Base-by-base conservation (phyloP, 1,140 invertebrate species). In the Drosophila erecta region DNA sequence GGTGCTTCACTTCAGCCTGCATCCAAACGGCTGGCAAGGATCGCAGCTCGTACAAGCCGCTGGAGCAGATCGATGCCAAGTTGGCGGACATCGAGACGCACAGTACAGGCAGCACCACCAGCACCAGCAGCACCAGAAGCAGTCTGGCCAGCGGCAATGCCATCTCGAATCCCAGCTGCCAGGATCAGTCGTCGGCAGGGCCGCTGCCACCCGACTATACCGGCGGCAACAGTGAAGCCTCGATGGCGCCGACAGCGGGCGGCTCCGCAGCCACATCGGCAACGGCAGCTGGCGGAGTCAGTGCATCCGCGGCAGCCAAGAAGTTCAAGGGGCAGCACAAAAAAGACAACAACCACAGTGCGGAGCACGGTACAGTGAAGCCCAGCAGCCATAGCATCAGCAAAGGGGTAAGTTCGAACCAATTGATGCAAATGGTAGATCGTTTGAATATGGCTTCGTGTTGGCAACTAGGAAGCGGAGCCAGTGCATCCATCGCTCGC, bases 1-100 rank as follows among this genome's bases (percentile, higher is more conserved):
- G 3, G 10, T 46, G 20, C 14, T 7, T 22, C 1, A 46, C 50
- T 66, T 37, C 79, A 94, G 93, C 93, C 53, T 94, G 93, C 73
- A 91, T 94, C 46, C 93, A 94, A 77, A 94, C 92, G 49, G 93
- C 93, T 15, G 93, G 93, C 14, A 93, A 93, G 84, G 93, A 93
- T 89, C 90, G 93, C 62, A 92, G 90, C 74, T 93, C 93, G 4
- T 94, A 94, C 72, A 93, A 93, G 47, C 93, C 93, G 44, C 78
- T 94, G 59, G 93, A 93, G 49, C 93, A 94, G 78, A 92, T 93
- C 51, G 93, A 91, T 57, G 73, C 78, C 44, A 91, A 90, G 62
- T 65, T 90, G 54, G 70, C 83, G 30, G 87, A 90, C 56, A 79
- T 86, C 27, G 91, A 90, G 54, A 76, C 76, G 10, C 86, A 76